Evolutionary conservation across 2,888 invertebrate genomes (phyloP), one percentile per base, ranked within the genome.

Genomic region (Campaea margaritaria): DNA sequence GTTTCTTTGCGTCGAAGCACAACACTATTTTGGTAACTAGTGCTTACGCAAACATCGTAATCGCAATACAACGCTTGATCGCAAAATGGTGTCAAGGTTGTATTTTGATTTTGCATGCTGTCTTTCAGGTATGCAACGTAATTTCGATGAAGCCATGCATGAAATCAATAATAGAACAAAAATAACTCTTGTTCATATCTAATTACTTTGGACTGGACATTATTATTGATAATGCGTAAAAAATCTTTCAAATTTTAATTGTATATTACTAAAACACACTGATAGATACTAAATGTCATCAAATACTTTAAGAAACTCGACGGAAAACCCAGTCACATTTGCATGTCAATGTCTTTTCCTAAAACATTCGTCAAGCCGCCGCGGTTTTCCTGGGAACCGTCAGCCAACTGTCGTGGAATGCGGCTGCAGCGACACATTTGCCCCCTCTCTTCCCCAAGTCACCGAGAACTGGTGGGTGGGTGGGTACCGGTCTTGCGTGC

Each of bases 341-440:
- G 21, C 34, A 44, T 44, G 12, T 21, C 28, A 13, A 16, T 45
- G 7, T 7, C 21, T 44, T 43, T 55, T 42, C 36, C 36, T 42
- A 34, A 47, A 58, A 31, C 9, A 63, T 59, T 56, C 28, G 55
- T 63, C 61, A 64, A 62, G 64, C 55, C 57, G 62, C 62, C 55
- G 67, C 61, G 60, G 76, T 72, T 78, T 80, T 80, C 80, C 78
- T 78, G 78, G 78, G 80, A 83, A 82, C 86, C 51, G 86, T 85
- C 85, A 85, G 86, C 85, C 85, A 85, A 81, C 82, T 77, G 79
- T 68, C 73, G 76, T 74, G 86, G 87, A 89, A 87, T 89, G 86
- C 83, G 81, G 83, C 80, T 83, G 79, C 75, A 77, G 76, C 84
- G 89, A 85, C 89, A 89, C 78, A 88, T 89, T 87, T 88, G 78